Percentiles rank a stretch among this genome's conserved stretches.
Evolutionary conservation across 2,888 invertebrate species (phyloP).

Genomic region (Vandiemenella viatica): DNA sequence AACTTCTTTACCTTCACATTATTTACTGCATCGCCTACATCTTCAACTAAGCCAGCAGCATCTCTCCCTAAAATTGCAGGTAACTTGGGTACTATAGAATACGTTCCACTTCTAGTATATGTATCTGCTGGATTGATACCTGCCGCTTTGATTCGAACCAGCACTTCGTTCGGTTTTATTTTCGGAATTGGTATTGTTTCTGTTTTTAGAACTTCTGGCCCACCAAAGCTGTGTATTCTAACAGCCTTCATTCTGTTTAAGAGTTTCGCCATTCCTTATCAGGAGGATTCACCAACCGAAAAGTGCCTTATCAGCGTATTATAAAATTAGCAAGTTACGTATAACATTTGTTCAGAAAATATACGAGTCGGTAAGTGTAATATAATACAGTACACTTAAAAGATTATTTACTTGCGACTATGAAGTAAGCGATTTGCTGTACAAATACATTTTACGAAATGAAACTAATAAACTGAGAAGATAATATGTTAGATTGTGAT

Average conservation of each 20-base stretch:
- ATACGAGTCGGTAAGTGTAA: no score
- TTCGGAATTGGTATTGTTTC: neutral
- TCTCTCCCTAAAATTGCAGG: conserved; percentile 37
- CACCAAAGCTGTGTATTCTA: neutral
- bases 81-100: conserved; percentile 27
- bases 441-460: no score
- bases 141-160: conserved; percentile 31
- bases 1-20: no score
- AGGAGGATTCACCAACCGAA: no score
- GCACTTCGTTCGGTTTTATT: conserved; percentile 3
- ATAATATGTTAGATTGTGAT: no score
- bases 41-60: conserved; percentile 28
- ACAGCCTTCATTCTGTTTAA: neutral
- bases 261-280: neutral
- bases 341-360: no score
- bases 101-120: conserved; percentile 33
- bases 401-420: no score
- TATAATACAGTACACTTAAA: no score
- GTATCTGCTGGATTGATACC: conserved; percentile 42
- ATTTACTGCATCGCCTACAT: neutral
- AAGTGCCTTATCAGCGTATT: no score
- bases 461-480: no score
- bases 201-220: neutral
- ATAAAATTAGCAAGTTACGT: no score
- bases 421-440: no score